phyloP scores from a whole-genome alignment of 2,797 vertebrate genomes.

The Acanthurus tractus region DNA sequence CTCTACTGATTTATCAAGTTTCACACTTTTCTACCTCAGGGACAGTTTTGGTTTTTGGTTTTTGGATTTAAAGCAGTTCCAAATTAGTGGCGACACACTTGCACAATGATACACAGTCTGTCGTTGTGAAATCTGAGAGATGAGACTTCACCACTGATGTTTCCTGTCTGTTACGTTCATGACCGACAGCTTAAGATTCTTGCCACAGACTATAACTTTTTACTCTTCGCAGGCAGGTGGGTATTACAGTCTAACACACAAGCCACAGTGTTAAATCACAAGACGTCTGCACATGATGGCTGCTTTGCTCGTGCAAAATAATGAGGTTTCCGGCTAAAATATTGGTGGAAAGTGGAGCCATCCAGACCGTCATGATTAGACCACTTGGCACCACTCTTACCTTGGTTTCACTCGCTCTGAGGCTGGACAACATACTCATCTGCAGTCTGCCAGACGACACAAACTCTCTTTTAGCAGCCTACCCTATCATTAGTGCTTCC shows the following conservation, averaged over 20 bases:
- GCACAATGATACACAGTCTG: neutral
- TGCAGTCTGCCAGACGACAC: slow-evolving; percentile 74
- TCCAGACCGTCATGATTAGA: slow-evolving; percentile 70
- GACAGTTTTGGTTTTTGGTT: slow-evolving; percentile 22
- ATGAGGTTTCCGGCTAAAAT: slow-evolving; percentile 57
- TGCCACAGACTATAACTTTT: slow-evolving; percentile 33
- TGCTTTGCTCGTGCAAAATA: slow-evolving; percentile 58
- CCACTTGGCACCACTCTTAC: slow-evolving; percentile 48
- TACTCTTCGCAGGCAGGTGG: slow-evolving; percentile 44
- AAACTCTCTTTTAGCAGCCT: slow-evolving; percentile 62
- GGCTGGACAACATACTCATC: slow-evolving; percentile 66
- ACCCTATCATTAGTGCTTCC: slow-evolving; percentile 75
- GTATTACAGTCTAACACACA: slow-evolving; percentile 53
- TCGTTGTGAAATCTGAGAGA: slow-evolving; percentile 11
- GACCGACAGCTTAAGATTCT: slow-evolving; percentile 35
- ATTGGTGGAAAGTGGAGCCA: slow-evolving; percentile 64
- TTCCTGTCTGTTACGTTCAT: slow-evolving; percentile 29
- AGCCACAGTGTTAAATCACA: slow-evolving; percentile 54
- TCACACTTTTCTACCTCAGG: neutral
- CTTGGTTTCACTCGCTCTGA: slow-evolving; percentile 60
- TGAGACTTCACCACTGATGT: neutral
- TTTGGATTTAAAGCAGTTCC: slow-evolving; percentile 6
- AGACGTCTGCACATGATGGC: slow-evolving; percentile 45
- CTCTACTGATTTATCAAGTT: slow-evolving; percentile 3
- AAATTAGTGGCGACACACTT: neutral